Conservation (phyloP, 2,888 invertebrate species). For the Cheiracanthium punctorium region DNA sequence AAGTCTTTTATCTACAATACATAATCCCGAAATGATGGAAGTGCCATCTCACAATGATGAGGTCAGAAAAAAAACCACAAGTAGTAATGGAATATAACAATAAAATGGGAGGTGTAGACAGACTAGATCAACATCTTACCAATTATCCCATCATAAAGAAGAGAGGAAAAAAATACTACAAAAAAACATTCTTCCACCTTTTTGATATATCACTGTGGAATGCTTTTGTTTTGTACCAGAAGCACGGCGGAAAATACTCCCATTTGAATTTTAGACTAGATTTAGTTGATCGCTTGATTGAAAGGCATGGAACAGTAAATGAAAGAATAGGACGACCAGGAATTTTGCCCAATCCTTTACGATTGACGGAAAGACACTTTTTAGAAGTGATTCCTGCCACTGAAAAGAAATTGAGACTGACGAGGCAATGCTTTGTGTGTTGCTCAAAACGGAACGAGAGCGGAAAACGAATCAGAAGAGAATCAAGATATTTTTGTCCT, state of each 20-base stretch:
- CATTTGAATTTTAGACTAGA: conserved; percentile 26
- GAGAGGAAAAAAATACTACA: conserved; percentile 24
- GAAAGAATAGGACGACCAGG: conserved; percentile 20
- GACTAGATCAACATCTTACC: conserved; percentile 28
- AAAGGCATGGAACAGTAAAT: conserved; percentile 24
- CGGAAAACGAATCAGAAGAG: conserved; percentile 28
- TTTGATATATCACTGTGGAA: conserved; percentile 15
- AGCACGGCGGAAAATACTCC: conserved; percentile 24
- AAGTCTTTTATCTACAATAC: conserved; percentile 21
- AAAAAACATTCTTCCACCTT: conserved; percentile 29
- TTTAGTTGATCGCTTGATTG: conserved; percentile 24
- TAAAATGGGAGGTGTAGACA: conserved; percentile 20
- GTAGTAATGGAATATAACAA: conserved; percentile 13
- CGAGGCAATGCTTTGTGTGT: conserved; percentile 21
- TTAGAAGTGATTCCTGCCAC: conserved; percentile 28
- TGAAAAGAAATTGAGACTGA: conserved; percentile 11
- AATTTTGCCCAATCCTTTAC: conserved; percentile 5
- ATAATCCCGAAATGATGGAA: conserved; percentile 30
- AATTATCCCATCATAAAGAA: conserved; percentile 14
- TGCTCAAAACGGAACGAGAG: conserved; percentile 20
- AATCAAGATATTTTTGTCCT: conserved; percentile 16
- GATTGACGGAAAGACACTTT: conserved; percentile 35
- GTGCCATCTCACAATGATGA: not conserved
- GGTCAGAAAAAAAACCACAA: not conserved
- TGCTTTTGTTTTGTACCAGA: not conserved